Conservation (phyloP, 2,113 vertebrate species). For the Spea bombifrons region DNA sequence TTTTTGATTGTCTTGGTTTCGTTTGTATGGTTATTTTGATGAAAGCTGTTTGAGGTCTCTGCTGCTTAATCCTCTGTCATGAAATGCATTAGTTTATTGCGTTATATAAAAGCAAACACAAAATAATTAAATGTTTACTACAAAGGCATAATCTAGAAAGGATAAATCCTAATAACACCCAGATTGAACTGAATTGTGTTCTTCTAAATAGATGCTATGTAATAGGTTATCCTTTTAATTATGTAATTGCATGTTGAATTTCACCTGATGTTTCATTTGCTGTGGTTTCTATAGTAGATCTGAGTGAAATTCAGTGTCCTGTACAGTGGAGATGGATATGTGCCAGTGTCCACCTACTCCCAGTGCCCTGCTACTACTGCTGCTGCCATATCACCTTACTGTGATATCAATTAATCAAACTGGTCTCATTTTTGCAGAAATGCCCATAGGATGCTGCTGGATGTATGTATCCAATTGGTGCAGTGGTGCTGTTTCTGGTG, state of each 20-base stretch:
- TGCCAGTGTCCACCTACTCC: too few species aligned
- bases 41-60: constrained; percentile 26
- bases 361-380: too few species aligned
- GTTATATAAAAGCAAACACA: constrained; percentile 28
- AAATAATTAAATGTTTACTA: constrained; percentile 30
- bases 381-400: too few species aligned
- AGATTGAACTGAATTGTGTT: not conserved
- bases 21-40: constrained; percentile 8
- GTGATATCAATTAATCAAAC: too few species aligned
- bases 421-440: too few species aligned
- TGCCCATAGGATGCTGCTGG: too few species aligned
- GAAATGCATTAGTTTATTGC: constrained; percentile 36
- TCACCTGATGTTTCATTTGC: too few species aligned
- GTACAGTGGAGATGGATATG: too few species aligned
- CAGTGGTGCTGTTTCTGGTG: too few species aligned
- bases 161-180: not conserved
- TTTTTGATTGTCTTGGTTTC: constrained; percentile 12
- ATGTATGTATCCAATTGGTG: too few species aligned
- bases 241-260: not conserved
- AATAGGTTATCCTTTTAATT: not conserved
- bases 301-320: too few species aligned
- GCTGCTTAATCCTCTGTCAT: constrained; percentile 28
- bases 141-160: constrained; percentile 18
- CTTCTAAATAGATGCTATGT: not conserved
- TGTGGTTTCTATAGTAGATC: too few species aligned